Conservation (phyloP, 1,140 invertebrate species). For the Wasmannia auropunctata region DNA sequence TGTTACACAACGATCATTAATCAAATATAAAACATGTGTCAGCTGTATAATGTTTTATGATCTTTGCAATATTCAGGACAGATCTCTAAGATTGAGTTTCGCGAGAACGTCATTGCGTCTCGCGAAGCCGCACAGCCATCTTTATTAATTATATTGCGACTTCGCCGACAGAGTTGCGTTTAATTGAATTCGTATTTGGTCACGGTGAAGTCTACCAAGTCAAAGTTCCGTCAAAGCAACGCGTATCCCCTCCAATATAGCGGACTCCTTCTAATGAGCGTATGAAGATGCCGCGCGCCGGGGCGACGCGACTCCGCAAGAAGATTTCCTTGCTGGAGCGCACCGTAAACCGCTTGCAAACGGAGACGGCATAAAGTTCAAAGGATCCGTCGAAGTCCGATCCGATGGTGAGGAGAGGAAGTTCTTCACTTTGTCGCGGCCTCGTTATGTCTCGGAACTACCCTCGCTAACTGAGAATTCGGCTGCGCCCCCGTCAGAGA, state of each 20-base stretch:
- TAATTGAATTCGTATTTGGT: slow-evolving; percentile 36
- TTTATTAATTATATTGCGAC: slow-evolving; percentile 4
- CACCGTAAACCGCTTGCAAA: slow-evolving; percentile 52
- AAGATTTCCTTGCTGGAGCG: slow-evolving; percentile 34
- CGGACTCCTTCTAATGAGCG: slow-evolving; percentile 39
- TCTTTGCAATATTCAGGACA: background rate
- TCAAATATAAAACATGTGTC: background rate
- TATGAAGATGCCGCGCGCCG: slow-evolving; percentile 10
- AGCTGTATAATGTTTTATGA: background rate
- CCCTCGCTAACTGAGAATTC: slow-evolving; percentile 23
- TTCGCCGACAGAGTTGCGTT: background rate
- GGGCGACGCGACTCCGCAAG: background rate
- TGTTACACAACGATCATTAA: no score
- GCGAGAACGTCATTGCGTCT: background rate
- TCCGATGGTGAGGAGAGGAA: slow-evolving; percentile 1
- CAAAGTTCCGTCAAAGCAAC: slow-evolving; percentile 42
- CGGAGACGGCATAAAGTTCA: slow-evolving; percentile 45
- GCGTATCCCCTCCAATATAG: slow-evolving; percentile 17
- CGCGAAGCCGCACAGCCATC: background rate
- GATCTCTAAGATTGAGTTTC: background rate
- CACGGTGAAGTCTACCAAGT: slow-evolving; percentile 20
- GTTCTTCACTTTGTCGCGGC: slow-evolving; percentile 46
- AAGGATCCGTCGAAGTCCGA: slow-evolving; percentile 50
- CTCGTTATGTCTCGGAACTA: slow-evolving; percentile 27
- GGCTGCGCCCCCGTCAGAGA: slow-evolving; percentile 2